Evolutionary conservation across 2,888 invertebrate genomes (phyloP), one percentile per base, ranked within the genome.

Genomic region (Limnephilus auricula): DNA sequence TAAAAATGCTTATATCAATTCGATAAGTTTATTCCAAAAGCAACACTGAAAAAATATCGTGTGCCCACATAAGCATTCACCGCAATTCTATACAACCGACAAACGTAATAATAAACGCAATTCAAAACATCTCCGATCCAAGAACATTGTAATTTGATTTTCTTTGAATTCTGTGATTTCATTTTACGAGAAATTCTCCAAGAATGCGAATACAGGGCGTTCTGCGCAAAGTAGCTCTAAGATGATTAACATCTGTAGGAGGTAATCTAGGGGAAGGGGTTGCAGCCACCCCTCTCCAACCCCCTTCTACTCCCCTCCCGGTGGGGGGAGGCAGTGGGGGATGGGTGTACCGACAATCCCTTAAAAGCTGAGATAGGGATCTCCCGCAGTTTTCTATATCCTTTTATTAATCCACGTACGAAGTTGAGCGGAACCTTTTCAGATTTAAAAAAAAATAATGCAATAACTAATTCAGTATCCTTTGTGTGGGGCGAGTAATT

Each of bases 361-460:
- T 84, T 84, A 84, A 84, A 84, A 84, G 84, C 84, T 84, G 84
- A 84, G 84, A 84, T 84, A 84, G 84, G 84, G 40, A 84, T 84
- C 84, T 84, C 37, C 34, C 84, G 84, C 84, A 84, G 84, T 84
- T 84, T 84, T 84, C 84, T 37, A 84, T 84, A 84, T 84, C 34
- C 84, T 37, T 37, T 37, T 84, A 84, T 84, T 84, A 84, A 84
- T 84, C 34, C 84, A 84, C 84, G 84, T 84, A 40, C 84, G 37
- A 32, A 37, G n/a, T n/a, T n/a, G 25, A 10, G 34, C 37, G 34
- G 25, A 84, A 84, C 84, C 84, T 84, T 84, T 84, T 84, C n/a
- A 25, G 25, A 65, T 65, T 15, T n/a, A 65, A 65, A 25, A 25
- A 65, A 25, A 2, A 80, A 32, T 80, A 15, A 2, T 31, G 13